Evolutionary conservation across 1,140 invertebrate genomes (phyloP), one percentile per base, ranked within the genome.

Genomic region (Chymomyza costata): DNA sequence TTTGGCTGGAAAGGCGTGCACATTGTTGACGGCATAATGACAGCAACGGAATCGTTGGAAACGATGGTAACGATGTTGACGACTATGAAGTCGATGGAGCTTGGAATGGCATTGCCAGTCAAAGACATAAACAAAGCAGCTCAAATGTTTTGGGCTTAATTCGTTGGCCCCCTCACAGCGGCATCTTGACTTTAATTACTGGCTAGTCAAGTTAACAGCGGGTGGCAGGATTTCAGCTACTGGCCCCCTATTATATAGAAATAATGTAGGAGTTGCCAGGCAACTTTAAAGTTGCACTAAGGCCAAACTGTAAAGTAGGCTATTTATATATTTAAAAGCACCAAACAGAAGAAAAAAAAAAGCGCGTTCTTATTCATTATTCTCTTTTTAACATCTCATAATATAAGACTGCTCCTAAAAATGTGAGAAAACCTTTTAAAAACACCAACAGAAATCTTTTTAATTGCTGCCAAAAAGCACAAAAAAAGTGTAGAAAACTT

Each of bases 401-500:
- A n/a, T n/a, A n/a, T n/a, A n/a, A n/a, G n/a, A n/a, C n/a, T n/a
- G n/a, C n/a, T n/a, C n/a, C n/a, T n/a, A n/a, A n/a, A n/a, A n/a
- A n/a, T n/a, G n/a, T n/a, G n/a, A n/a, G n/a, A n/a, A n/a, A n/a
- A n/a, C n/a, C n/a, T n/a, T n/a, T n/a, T n/a, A n/a, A n/a, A n/a
- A n/a, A n/a, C n/a, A n/a, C n/a, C n/a, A n/a, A 76, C 69, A 65
- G 49, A 76, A 76, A 74, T 74, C 61, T 65, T 62, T 74, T 76
- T 74, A 74, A 74, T 74, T 69, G 65, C 56, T 57, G 50, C 56
- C n/a, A n/a, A n/a, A 32, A 38, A 32, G 40, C 44, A 55, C 41
- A 50, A 39, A 28, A 59, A 55, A 66, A n/a, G n/a, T n/a, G n/a
- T n/a, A n/a, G n/a, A n/a, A n/a, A 78, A 78, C 56, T 78, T 76